A percentile compares a stretch with the other conserved stretches of the same genome.
Evolutionary conservation across 2,888 invertebrate species (phyloP).

Genomic region (Oligia fasciuncula): DNA sequence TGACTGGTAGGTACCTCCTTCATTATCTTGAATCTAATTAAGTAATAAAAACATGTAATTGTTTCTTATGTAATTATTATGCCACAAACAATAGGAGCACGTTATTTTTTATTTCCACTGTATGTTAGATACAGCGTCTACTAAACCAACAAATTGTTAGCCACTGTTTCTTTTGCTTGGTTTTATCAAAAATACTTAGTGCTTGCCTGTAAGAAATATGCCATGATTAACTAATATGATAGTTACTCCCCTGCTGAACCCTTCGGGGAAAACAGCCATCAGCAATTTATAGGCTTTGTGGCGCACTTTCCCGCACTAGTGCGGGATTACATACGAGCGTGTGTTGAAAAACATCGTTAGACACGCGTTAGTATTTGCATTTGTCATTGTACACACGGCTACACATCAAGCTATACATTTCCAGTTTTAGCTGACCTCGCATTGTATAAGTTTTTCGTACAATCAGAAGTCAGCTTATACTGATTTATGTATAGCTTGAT

Average conservation of each 20-base stretch:
- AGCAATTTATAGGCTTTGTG: neutral
- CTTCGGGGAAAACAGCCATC: neutral
- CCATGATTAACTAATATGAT: no score
- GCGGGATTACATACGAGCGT: neutral
- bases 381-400: neutral
- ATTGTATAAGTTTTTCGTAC: no score
- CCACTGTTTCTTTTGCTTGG: neutral
- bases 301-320: neutral
- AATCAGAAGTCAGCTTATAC: no score
- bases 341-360: neutral
- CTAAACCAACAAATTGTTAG: neutral
- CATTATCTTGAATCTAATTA: neutral
- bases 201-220: no score
- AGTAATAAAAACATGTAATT: neutral
- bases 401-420: no score
- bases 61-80: neutral
- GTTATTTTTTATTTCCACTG: neutral
- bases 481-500: no score
- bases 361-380: neutral
- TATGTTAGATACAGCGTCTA: neutral
- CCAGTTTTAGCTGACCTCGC: no score
- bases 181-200: neutral
- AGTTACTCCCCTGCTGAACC: no score
- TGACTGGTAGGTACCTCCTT: neutral
- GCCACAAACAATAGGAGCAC: neutral